Evolutionary conservation across 2,797 vertebrate genomes (phyloP).

Genomic region (Characodon lateralis): DNA sequence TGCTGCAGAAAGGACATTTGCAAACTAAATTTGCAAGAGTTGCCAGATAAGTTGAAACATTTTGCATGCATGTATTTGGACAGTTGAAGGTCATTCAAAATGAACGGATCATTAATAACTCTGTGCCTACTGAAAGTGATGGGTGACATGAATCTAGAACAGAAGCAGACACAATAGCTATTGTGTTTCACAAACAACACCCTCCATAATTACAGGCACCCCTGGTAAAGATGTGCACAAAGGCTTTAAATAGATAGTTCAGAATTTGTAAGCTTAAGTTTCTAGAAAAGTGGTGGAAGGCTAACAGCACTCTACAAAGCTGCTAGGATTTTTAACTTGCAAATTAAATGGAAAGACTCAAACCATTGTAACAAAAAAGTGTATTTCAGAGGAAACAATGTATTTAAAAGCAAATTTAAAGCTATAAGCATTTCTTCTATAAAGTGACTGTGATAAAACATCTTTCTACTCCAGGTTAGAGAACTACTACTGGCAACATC

Average conservation of each 20-base stretch:
- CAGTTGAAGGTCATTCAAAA: conserved; percentile 57
- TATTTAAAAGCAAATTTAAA: too few species aligned
- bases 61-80: conserved; percentile 42
- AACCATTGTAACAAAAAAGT: too few species aligned
- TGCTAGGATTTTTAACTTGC: too few species aligned
- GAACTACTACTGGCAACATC: too few species aligned
- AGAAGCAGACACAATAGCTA: not conserved
- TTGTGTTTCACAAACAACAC: not conserved
- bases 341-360: too few species aligned
- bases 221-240: not conserved
- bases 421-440: too few species aligned
- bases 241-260: not conserved
- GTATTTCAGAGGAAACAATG: too few species aligned
- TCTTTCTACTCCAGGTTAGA: too few species aligned
- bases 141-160: not conserved
- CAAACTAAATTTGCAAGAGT: conserved; percentile 64
- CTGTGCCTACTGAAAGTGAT: not conserved
- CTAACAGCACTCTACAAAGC: not conserved
- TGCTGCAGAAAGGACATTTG: conserved; percentile 62
- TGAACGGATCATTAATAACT: not conserved
- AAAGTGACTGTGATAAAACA: too few species aligned
- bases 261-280: not conserved
- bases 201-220: not conserved
- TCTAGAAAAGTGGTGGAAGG: not conserved
- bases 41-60: conserved; percentile 39